phyloP scores from a whole-genome alignment of 2,888 invertebrate species.

The Spialia ferax region DNA sequence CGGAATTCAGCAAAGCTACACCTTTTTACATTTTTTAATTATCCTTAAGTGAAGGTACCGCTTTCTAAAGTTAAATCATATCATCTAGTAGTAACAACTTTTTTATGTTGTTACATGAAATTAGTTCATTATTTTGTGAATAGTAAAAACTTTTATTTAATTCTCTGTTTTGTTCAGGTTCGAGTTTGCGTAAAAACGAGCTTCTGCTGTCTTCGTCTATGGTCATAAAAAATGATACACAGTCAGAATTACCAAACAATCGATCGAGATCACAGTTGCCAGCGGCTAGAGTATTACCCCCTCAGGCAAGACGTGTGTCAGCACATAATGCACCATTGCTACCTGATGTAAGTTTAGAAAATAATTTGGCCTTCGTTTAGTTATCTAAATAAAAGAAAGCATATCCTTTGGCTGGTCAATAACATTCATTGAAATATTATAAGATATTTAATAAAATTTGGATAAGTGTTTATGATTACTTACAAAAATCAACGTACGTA shows the following conservation, averaged over 20 bases:
- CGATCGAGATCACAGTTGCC: conserved; percentile 65
- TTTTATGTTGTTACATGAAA: too few species aligned
- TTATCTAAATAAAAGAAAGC: neutral
- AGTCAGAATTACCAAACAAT: conserved; percentile 90
- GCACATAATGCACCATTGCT: conserved; percentile 74
- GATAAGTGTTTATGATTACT: too few species aligned
- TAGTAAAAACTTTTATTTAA: neutral
- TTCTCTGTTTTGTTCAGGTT: conserved; percentile 57
- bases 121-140: too few species aligned
- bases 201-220: conserved; percentile 87
- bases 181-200: conserved; percentile 85
- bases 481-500: too few species aligned
- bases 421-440: too few species aligned
- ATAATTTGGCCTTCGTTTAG: neutral
- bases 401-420: too few species aligned
- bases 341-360: conserved; percentile 70
- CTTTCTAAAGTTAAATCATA: too few species aligned
- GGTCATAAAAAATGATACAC: conserved; percentile 92
- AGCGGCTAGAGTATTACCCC: conserved; percentile 67
- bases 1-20: too few species aligned
- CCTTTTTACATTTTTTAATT: neutral
- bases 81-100: too few species aligned
- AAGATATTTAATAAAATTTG: too few species aligned
- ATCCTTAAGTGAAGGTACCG: too few species aligned
- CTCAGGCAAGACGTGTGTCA: conserved; percentile 70